Conservation (phyloP, 2,797 vertebrate species). For the Micromesistius poutassou region DNA sequence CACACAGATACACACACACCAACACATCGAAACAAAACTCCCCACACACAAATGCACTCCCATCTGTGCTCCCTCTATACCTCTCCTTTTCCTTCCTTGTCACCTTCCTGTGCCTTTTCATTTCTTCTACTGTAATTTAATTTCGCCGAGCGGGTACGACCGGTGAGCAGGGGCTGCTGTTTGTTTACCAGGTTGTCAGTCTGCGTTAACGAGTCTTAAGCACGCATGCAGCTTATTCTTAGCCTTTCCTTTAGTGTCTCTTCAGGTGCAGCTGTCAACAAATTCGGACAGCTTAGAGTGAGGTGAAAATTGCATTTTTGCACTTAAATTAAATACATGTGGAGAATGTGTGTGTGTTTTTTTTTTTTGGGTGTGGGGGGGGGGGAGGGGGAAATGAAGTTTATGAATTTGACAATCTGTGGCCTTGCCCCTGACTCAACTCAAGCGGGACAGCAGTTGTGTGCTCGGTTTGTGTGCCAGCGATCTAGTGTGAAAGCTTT, state of each 20-base stretch:
- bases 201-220: constrained; percentile 4
- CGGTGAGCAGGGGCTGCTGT: not conserved
- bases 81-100: constrained; percentile 25
- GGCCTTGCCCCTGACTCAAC: not conserved
- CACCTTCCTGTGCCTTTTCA: constrained; percentile 25
- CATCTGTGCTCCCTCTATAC: constrained; percentile 5
- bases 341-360: not conserved
- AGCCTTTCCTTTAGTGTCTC: not conserved
- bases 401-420: not conserved
- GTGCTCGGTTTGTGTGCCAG: not conserved
- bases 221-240: not conserved
- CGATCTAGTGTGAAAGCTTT: not conserved
- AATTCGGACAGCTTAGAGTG: not conserved
- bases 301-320: not conserved
- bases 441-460: not conserved
- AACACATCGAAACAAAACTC: not conserved
- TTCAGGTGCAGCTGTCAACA: constrained; percentile 9
- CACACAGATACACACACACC: too few relatives aligned
- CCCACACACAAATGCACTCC: constrained; percentile 3
- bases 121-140: constrained; percentile 14
- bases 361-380: not conserved
- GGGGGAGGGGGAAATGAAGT: too few relatives aligned
- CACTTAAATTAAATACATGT: not conserved
- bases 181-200: not conserved
- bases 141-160: not conserved